A percentile compares a stretch with the other conserved stretches of the same genome.
Evolutionary conservation across 2,113 vertebrate genomes (phyloP).

Genomic region (Brachypodius melanocephalos): DNA sequence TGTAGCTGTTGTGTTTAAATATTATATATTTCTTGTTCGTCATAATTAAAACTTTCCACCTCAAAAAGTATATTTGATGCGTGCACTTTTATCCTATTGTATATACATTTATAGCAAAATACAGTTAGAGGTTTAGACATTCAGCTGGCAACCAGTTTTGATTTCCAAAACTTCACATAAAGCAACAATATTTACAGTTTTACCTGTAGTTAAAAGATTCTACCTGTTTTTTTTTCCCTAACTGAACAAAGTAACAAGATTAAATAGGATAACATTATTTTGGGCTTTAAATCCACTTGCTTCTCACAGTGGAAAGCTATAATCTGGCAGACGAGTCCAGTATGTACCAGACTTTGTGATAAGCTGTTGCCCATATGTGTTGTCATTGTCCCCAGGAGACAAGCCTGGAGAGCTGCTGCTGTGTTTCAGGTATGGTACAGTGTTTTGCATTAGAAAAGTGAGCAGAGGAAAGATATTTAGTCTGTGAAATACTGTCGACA

Average conservation of each 20-base stretch:
- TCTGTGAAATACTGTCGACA: neutral
- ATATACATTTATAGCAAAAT: neutral
- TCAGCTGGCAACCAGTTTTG: neutral
- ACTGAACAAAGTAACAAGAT: conserved; percentile 30
- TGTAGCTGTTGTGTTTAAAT: neutral
- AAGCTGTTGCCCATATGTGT: conserved; percentile 48
- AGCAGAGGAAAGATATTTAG: neutral
- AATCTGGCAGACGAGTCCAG: conserved; percentile 20
- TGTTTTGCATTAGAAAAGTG: conserved; percentile 33
- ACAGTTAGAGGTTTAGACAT: neutral
- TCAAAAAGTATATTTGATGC: neutral
- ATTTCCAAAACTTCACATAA: neutral
- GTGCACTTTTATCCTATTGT: neutral
- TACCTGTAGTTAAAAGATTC: neutral
- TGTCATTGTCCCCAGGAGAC: conserved; percentile 28
- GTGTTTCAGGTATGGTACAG: neutral
- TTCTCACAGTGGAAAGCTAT: neutral
- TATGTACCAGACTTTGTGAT: conserved; percentile 1
- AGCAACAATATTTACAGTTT: neutral
- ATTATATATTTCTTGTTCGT: neutral
- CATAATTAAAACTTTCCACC: neutral
- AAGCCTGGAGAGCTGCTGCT: neutral
- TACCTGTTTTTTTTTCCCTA: neutral
- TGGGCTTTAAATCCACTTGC: conserved; percentile 31
- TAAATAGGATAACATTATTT: conserved; percentile 46